Conservation (phyloP, 1,140 invertebrate species). For the Hylaeus volcanicus region DNA sequence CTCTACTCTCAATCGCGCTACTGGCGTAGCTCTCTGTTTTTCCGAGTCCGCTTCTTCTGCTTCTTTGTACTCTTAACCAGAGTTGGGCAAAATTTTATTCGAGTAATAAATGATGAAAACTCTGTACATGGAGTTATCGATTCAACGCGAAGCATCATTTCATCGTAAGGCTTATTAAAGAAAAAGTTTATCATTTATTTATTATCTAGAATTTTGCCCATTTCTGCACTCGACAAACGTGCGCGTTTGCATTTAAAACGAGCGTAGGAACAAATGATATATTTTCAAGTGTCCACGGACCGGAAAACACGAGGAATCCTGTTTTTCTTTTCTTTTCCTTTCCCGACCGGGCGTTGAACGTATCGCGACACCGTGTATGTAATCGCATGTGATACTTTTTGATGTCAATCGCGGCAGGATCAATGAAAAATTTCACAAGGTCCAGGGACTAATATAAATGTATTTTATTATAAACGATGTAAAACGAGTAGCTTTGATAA, state of each 20-base stretch:
- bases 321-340: not conserved
- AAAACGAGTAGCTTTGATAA: constrained; percentile 46
- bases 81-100: no score
- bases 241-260: constrained; percentile 2
- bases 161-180: no score
- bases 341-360: not conserved
- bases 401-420: constrained; percentile 30
- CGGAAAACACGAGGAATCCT: not conserved
- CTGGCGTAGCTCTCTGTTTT: no score
- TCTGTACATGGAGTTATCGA: no score
- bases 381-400: constrained; percentile 49
- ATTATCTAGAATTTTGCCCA: not conserved
- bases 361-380: constrained; percentile 10
- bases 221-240: not conserved
- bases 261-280: constrained; percentile 9
- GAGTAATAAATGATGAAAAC: no score
- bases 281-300: not conserved
- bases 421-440: constrained; percentile 47
- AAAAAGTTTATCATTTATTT: no score
- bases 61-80: no score
- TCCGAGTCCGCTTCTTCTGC: no score
- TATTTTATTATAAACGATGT: constrained; percentile 64
- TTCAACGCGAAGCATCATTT: no score
- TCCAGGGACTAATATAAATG: constrained; percentile 48
- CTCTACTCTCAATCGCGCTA: no score